Percentiles rank a stretch among this genome's conserved stretches.
Conservation (phyloP, 2,888 invertebrate species). For the Drosophila monieri region DNA sequence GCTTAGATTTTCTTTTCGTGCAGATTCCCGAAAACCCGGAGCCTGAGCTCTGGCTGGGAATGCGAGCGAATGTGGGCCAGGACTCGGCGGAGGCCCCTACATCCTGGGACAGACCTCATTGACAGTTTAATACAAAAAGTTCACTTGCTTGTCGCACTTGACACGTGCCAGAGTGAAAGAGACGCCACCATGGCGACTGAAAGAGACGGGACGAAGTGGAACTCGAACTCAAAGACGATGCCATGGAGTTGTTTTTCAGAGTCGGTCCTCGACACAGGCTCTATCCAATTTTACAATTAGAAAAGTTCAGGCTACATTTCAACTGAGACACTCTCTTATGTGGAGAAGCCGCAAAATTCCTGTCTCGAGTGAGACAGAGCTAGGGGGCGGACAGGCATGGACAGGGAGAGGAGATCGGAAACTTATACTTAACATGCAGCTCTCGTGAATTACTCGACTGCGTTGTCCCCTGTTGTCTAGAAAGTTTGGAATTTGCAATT, state of each 20-base stretch:
- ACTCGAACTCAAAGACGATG: neutral
- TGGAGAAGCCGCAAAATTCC: slow-evolving; percentile 35
- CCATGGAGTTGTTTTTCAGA: slow-evolving; percentile 4
- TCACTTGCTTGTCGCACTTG: slow-evolving; percentile 49
- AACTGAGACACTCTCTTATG: slow-evolving; percentile 18
- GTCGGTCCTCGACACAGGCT: neutral
- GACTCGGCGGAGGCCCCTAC: slow-evolving; percentile 7
- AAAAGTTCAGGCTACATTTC: slow-evolving; percentile 44
- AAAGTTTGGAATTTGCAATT: slow-evolving; percentile 53
- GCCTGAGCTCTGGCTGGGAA: slow-evolving; percentile 1
- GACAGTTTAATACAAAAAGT: slow-evolving; percentile 57
- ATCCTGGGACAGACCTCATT: slow-evolving; percentile 33
- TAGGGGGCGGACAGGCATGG: neutral
- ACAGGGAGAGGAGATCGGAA: neutral
- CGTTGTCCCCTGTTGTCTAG: slow-evolving; percentile 36
- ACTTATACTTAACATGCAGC: slow-evolving; percentile 44
- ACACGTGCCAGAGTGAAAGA: slow-evolving; percentile 27
- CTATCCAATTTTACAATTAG: slow-evolving; percentile 52
- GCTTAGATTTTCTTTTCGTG: slow-evolving; percentile 8
- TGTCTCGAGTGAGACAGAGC: neutral
- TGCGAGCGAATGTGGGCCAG: slow-evolving; percentile 3
- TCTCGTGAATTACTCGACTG: slow-evolving; percentile 26
- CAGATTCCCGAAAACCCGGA: neutral
- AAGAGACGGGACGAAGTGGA: neutral
- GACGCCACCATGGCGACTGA: neutral